Base-by-base conservation (phyloP, 2,797 vertebrate species). In the Microchirus variegatus region DNA sequence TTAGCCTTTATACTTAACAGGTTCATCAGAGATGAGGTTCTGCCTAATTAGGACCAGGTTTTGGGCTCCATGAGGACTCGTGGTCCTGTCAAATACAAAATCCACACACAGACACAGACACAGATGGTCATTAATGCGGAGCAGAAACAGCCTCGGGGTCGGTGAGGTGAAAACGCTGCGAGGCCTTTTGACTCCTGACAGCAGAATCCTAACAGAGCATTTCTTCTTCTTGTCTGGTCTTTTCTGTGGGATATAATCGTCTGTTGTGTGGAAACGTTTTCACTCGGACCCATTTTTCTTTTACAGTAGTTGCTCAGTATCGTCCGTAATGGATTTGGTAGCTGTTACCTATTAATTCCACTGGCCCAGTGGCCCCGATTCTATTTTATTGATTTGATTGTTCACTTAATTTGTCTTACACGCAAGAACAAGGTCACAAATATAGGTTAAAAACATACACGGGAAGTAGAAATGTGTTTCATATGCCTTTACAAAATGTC, bases 111-210 rank as follows among this genome's bases (percentile, higher is more conserved):
- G 58, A 67, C 16, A 47, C 66, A 57, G 63, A 53, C 58, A 73
- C 47, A 49, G 45, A 49, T 62, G 56, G 31, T 55, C 54, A 63
- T 66, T 77, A 59, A 73, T 59, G 65, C 47, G 63, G 67, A 80
- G 59, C 71, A 63, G 60, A 50, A 69, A 55, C 42, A 26, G 70
- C 73, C 47, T 63, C 19, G 0, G 72, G 73, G 70, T 51, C 67
- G 63, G 42, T 10, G 67, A 71, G 58, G 75, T 77, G 68, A 60
- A 31, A 31, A 31, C 31, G 31, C 5, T 31, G 1, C 5, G 31
- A 1, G 22, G 47, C 55, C 64, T 53, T 80, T 80, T 80, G 69
- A 76, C 74, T 80, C 69, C 41, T 67, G 56, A 75, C 75, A 59
- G 72, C 65, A 61, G 73, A 67, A 50, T 31, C 8, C 5, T 31